Conservation (phyloP, 1,140 invertebrate species). For the Argopecten irradians region DNA sequence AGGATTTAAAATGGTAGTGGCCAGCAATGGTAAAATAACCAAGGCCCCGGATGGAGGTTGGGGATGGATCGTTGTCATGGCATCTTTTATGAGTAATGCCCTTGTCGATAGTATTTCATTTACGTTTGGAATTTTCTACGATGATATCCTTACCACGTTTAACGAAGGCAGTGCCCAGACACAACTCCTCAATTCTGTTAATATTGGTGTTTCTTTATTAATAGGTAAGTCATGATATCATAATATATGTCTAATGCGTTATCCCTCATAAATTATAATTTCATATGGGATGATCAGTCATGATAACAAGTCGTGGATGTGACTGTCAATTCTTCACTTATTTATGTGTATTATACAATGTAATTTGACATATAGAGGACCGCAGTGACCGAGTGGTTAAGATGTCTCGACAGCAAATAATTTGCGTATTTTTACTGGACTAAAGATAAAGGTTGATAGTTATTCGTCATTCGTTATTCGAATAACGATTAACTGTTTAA, state of each 20-base stretch:
- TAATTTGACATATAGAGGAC: too few species aligned
- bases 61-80: constrained; percentile 86
- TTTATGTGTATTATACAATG: too few species aligned
- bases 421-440: too few species aligned
- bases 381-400: too few species aligned
- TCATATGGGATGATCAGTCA: not conserved
- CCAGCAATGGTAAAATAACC: not conserved
- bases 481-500: too few species aligned
- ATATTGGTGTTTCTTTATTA: too few species aligned
- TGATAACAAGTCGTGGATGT: not conserved
- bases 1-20: too few species aligned
- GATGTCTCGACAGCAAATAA: too few species aligned
- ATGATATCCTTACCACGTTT: constrained; percentile 90
- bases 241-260: constrained; percentile 91
- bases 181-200: constrained; percentile 90
- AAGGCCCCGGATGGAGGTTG: constrained; percentile 86
- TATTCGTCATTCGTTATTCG: too few species aligned
- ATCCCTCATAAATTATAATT: not conserved
- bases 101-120: constrained; percentile 94
- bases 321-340: not conserved
- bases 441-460: too few species aligned
- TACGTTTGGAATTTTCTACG: constrained; percentile 92
- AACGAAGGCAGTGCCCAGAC: constrained; percentile 88
- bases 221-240: constrained; percentile 81
- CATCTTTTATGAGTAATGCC: constrained; percentile 91